Evolutionary conservation across 2,888 invertebrate species (phyloP).

Genomic region (Eudemis profundana): DNA sequence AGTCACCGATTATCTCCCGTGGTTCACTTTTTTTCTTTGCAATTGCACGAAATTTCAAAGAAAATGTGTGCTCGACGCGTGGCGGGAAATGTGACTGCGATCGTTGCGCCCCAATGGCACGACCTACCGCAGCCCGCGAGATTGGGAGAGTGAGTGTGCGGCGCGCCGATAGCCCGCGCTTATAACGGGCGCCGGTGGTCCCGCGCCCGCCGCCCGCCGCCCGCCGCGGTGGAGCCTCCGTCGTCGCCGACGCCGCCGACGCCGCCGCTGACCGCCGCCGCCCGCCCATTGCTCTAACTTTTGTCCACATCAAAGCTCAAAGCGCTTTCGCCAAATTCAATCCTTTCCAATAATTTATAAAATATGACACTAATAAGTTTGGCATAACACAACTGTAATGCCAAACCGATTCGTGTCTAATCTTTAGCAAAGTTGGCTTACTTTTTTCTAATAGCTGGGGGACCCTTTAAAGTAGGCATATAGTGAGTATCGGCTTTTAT

Average conservation of each 20-base stretch:
- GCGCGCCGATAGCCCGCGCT: conserved; percentile 65
- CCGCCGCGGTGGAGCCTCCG: conserved; percentile 53
- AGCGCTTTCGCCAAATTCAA: conserved; percentile 53
- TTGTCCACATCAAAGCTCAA: conserved; percentile 55
- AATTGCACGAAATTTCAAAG: conserved; percentile 83
- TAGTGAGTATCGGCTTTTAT: too few relatives aligned
- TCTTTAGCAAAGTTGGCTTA: too few relatives aligned
- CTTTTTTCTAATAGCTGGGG: too few relatives aligned
- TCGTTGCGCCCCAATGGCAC: conserved; percentile 80
- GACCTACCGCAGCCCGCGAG: conserved; percentile 80
- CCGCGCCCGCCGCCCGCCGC: conserved; percentile 46
- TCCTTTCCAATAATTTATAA: background rate
- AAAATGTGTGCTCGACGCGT: conserved; percentile 73
- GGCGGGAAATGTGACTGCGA: conserved; percentile 72
- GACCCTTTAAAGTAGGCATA: too few relatives aligned
- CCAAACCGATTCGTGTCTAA: too few relatives aligned
- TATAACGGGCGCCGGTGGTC: conserved; percentile 58
- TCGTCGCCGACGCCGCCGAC: conserved; percentile 50
- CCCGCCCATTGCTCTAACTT: conserved; percentile 57
- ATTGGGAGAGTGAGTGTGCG: conserved; percentile 77
- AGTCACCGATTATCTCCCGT: conserved; percentile 73
- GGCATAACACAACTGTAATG: too few relatives aligned
- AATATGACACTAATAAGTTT: too few relatives aligned
- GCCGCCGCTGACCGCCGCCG: conserved; percentile 57
- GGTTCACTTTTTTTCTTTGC: conserved; percentile 81